A percentile compares a stretch with the other conserved stretches of the same genome.
These are phyloP conservation scores for Sebastes baramenuke DNA, from an alignment of 2,797 vertebrate species.

Conservation along the genomic window DNA sequence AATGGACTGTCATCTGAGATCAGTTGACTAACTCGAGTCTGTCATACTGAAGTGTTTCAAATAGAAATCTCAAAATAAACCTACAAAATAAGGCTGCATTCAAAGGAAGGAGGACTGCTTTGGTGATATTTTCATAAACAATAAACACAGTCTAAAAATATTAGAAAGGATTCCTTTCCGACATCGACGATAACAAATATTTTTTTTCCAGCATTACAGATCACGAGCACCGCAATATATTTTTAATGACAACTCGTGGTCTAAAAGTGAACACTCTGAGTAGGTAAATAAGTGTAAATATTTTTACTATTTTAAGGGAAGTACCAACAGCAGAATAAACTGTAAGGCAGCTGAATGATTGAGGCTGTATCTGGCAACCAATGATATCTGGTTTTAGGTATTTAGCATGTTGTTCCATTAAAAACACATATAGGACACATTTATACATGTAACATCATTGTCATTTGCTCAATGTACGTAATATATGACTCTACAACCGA, in stretches of 20 bases:
- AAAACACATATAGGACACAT: background rate
- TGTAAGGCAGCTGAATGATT: background rate
- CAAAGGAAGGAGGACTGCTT: constrained; percentile 13
- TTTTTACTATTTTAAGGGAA: background rate
- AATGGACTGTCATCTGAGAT: background rate
- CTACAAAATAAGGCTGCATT: background rate
- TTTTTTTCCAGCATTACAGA: background rate
- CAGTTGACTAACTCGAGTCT: background rate
- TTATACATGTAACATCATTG: background rate
- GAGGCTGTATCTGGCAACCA: background rate
- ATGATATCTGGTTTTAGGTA: background rate
- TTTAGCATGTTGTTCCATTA: background rate
- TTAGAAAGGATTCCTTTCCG: background rate
- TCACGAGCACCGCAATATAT: background rate
- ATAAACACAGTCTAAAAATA: constrained; percentile 1
- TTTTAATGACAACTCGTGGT: background rate
- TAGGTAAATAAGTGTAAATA: background rate
- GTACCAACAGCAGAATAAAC: background rate
- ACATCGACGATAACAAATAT: background rate
- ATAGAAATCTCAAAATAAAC: constrained; percentile 20
- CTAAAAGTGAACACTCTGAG: background rate
- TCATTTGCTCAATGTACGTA: background rate
- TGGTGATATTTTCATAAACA: constrained; percentile 20
- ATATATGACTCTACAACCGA: background rate
- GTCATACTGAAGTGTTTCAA: constrained; percentile 2